These are phyloP conservation scores for Furcifer pardalis DNA, from an alignment of 2,797 vertebrate genomes.

Conservation along the genomic window DNA sequence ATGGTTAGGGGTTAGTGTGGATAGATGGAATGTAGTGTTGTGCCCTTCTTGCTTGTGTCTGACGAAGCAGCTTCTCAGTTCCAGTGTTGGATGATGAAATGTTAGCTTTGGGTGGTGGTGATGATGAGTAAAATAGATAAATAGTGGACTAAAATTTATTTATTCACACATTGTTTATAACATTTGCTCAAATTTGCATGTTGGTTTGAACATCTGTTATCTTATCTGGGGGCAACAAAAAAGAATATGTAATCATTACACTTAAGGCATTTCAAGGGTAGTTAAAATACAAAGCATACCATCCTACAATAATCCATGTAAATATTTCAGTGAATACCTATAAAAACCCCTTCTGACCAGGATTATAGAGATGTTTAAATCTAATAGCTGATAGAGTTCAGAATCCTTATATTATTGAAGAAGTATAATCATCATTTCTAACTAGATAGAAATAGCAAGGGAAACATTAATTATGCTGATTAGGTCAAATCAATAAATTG, in stretches of 20 bases:
- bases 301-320: background rate
- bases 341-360: background rate
- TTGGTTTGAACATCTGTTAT: background rate
- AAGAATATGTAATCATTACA: background rate
- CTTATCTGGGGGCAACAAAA: background rate
- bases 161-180: background rate
- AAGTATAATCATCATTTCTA: slow-evolving; percentile 7
- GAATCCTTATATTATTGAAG: background rate
- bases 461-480: slow-evolving; percentile 1
- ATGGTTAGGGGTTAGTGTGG: too few relatives aligned
- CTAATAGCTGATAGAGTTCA: background rate
- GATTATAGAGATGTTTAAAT: slow-evolving; percentile 21
- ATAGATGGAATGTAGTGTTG: too few relatives aligned
- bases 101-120: too few relatives aligned
- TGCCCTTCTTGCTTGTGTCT: too few relatives aligned
- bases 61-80: too few relatives aligned
- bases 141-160: background rate
- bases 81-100: too few relatives aligned
- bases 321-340: slow-evolving; percentile 22
- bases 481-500: slow-evolving; percentile 1
- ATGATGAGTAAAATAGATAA: background rate
- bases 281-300: slow-evolving; percentile 1
- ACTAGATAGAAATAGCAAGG: background rate
- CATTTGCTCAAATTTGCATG: background rate
- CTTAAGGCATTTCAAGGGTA: background rate